Evolutionary conservation across 1,140 invertebrate genomes (phyloP).

Genomic region (Aphelinus atriplicis): DNA sequence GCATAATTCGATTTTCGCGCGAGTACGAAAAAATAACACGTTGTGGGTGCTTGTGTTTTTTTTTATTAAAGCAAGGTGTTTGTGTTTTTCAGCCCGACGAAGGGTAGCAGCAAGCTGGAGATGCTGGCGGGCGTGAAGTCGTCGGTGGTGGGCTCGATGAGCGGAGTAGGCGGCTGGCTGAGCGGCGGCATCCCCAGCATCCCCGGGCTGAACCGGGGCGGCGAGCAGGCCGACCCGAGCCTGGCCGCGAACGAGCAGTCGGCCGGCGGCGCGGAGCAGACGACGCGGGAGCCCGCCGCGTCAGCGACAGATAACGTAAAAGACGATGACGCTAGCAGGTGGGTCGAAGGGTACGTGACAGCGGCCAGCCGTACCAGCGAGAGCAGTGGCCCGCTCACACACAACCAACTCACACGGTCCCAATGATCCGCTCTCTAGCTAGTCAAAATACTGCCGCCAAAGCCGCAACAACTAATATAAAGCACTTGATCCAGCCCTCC

Average conservation of each 20-base stretch:
- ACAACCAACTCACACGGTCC: too few species aligned
- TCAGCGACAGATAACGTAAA: conserved; percentile 67
- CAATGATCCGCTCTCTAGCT: too few species aligned
- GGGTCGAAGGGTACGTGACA: conserved; percentile 54
- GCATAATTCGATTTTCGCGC: too few species aligned
- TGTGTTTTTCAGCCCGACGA: conserved; percentile 69
- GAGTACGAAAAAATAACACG: too few species aligned
- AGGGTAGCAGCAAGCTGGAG: conserved; percentile 76
- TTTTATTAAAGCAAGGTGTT: too few species aligned
- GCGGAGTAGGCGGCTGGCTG: conserved; percentile 79
- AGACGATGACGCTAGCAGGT: conserved; percentile 81
- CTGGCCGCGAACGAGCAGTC: conserved; percentile 63
- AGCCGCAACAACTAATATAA: too few species aligned
- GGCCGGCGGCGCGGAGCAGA: conserved; percentile 60
- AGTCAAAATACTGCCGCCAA: too few species aligned
- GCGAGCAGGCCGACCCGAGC: conserved; percentile 55
- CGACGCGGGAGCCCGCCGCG: conserved; percentile 56
- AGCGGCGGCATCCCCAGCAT: conserved; percentile 72
- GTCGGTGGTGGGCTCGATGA: conserved; percentile 80
- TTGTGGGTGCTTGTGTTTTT: too few species aligned
- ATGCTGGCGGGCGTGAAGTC: conserved; percentile 85
- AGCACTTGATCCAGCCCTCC: too few species aligned
- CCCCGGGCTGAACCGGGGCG: conserved; percentile 72
- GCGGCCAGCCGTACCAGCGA: conserved; percentile 19
- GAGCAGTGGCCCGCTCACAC: too few species aligned